These are phyloP conservation scores for Frankliniella fusca DNA, from an alignment of 2,888 invertebrate genomes.

Conservation along the genomic window DNA sequence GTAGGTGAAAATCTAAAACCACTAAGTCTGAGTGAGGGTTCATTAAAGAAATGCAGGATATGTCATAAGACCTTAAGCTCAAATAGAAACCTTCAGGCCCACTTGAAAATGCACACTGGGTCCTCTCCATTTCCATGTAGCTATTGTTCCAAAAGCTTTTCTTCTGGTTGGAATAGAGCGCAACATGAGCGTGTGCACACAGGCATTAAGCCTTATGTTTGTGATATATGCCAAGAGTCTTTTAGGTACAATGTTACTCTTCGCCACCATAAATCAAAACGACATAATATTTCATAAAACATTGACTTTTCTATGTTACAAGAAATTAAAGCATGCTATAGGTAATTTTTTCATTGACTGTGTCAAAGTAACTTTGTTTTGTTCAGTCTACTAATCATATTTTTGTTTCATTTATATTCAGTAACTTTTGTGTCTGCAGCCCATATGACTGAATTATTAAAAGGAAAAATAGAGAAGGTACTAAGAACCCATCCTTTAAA, in stretches of 20 bases:
- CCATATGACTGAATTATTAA: too few relatives aligned
- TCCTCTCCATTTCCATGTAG: not conserved
- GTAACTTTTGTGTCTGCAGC: not conserved
- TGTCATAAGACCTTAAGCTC: not conserved
- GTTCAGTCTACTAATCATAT: not conserved
- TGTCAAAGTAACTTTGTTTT: not conserved
- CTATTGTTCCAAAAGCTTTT: not conserved
- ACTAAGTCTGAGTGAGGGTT: too few relatives aligned
- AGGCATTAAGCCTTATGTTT: not conserved
- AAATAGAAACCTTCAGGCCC: not conserved
- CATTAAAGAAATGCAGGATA: not conserved
- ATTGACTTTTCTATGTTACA: not conserved
- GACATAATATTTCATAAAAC: not conserved
- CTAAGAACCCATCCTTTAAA: not conserved
- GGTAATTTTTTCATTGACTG: not conserved
- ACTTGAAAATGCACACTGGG: not conserved
- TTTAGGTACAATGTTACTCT: slow-evolving; percentile 10
- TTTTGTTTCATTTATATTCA: not conserved
- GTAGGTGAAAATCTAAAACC: not conserved
- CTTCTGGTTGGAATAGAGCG: not conserved
- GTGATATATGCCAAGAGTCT: slow-evolving; percentile 1
- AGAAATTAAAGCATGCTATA: not conserved
- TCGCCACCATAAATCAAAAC: not conserved
- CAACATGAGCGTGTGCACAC: slow-evolving; percentile 9
- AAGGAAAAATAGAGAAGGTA: not conserved